phyloP scores from a whole-genome alignment of 2,113 vertebrate genomes.

The Hiodon alosoides region DNA sequence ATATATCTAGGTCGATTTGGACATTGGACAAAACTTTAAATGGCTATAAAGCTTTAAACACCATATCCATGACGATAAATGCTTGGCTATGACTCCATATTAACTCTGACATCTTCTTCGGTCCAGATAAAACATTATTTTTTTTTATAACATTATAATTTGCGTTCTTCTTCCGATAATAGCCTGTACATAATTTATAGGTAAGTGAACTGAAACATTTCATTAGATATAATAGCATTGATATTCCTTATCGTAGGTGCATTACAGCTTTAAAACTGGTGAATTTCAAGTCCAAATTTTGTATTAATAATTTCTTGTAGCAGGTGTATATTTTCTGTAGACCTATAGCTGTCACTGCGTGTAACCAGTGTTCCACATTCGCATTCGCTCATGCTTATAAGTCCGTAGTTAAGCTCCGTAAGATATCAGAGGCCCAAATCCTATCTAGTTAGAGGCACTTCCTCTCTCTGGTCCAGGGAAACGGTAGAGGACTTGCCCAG shows the following conservation, averaged over 20 bases:
- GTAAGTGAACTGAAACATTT: conserved; percentile 23
- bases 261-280: conserved; percentile 32
- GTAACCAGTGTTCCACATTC: conserved; percentile 28
- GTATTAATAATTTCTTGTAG: conserved; percentile 12
- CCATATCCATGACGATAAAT: conserved; percentile 48
- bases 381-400: conserved; percentile 39
- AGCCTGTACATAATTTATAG: too few species aligned
- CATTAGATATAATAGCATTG: conserved; percentile 20
- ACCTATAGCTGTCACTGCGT: conserved; percentile 22
- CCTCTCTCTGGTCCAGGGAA: conserved; percentile 92
- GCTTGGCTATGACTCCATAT: conserved; percentile 21
- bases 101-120: not conserved
- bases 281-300: conserved; percentile 21
- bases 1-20: conserved; percentile 44
- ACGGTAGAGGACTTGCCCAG: conserved; percentile 89
- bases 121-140: conserved; percentile 30
- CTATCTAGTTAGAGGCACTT: conserved; percentile 97
- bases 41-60: conserved; percentile 38
- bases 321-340: not conserved
- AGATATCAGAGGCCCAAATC: conserved; percentile 29
- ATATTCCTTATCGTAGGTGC: conserved; percentile 36
- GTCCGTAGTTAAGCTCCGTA: conserved; percentile 7
- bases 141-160: conserved; percentile 27
- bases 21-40: conserved; percentile 38
- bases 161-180: not conserved